Conservation (phyloP, 2,888 invertebrate species). For the Rotaria magnacalcarata region DNA sequence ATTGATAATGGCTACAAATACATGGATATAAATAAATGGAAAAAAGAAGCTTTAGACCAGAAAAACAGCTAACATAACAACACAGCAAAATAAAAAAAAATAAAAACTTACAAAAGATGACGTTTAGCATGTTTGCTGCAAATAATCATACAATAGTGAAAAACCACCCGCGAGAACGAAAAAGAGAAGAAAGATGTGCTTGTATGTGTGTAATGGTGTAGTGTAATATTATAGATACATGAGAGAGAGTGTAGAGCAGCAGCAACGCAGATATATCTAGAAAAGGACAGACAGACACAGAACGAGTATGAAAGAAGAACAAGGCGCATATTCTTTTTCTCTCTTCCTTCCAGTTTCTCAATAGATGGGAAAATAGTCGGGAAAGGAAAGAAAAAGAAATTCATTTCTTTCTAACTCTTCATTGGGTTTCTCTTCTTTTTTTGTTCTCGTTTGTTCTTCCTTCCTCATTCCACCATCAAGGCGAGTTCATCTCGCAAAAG, state of each 20-base stretch:
- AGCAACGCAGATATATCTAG: constrained; percentile 29
- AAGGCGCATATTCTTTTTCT: background rate
- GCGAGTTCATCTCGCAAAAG: background rate
- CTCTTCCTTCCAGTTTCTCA: background rate
- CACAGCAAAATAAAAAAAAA: background rate
- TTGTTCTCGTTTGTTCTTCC: background rate
- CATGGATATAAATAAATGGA: background rate
- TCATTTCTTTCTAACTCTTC: background rate
- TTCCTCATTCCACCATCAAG: background rate
- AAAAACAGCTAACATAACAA: background rate
- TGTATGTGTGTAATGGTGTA: constrained; percentile 15
- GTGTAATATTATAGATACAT: constrained; percentile 26
- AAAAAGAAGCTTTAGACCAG: background rate
- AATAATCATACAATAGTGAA: constrained; percentile 35
- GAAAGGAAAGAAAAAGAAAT: constrained; percentile 21
- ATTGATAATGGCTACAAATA: background rate
- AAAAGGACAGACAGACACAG: constrained; percentile 15
- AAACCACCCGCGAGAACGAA: constrained; percentile 27
- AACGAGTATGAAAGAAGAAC: constrained; percentile 12
- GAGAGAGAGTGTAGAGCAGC: constrained; percentile 11
- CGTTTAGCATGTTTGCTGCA: constrained; percentile 37
- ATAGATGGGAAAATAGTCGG: constrained; percentile 15
- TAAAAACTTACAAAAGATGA: constrained; percentile 26
- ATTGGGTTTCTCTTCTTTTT: background rate
- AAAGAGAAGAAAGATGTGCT: constrained; percentile 1